A percentile compares a stretch with the other conserved stretches of the same genome.
Conservation (phyloP, 2,797 vertebrate species). For the Ispidina picta region DNA sequence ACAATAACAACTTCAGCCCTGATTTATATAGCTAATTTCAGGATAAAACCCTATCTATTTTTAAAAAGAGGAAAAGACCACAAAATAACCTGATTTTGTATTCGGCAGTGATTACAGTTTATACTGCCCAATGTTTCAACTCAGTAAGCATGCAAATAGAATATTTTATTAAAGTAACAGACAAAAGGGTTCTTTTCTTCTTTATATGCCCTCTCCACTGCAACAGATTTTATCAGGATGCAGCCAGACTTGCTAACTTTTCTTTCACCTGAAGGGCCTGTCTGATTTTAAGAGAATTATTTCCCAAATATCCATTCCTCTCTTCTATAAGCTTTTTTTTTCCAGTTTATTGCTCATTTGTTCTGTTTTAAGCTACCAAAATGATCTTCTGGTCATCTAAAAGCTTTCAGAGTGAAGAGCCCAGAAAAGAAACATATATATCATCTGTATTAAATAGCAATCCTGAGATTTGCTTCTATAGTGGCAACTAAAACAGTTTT, state of each 20-base stretch:
- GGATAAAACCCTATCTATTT: slow-evolving; percentile 27
- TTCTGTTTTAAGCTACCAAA: slow-evolving; percentile 31
- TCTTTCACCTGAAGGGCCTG: slow-evolving; percentile 9
- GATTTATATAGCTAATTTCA: slow-evolving; percentile 63
- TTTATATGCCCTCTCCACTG: neutral
- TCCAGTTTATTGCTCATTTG: slow-evolving; percentile 39
- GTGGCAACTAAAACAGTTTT: neutral
- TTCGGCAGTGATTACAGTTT: slow-evolving; percentile 19
- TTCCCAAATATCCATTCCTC: slow-evolving; percentile 13
- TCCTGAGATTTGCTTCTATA: neutral
- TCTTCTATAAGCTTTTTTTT: neutral
- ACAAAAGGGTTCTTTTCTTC: slow-evolving; percentile 13
- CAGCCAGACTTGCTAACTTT: neutral
- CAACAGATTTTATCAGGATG: slow-evolving; percentile 44
- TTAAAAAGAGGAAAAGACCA: slow-evolving; percentile 36
- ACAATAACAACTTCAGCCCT: slow-evolving; percentile 38
- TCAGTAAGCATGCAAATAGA: slow-evolving; percentile 53
- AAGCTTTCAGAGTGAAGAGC: slow-evolving; percentile 17
- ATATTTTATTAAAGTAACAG: slow-evolving; percentile 47
- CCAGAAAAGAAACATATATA: neutral
- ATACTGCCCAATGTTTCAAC: slow-evolving; percentile 58
- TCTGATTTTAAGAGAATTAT: slow-evolving; percentile 39
- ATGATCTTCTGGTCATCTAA: neutral
- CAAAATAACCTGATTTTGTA: slow-evolving; percentile 41
- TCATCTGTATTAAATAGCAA: neutral